A percentile compares a stretch with the other conserved stretches of the same genome.
These are phyloP conservation scores for Odontothrips loti DNA, from an alignment of 2,888 invertebrate species.

Conservation along the genomic window DNA sequence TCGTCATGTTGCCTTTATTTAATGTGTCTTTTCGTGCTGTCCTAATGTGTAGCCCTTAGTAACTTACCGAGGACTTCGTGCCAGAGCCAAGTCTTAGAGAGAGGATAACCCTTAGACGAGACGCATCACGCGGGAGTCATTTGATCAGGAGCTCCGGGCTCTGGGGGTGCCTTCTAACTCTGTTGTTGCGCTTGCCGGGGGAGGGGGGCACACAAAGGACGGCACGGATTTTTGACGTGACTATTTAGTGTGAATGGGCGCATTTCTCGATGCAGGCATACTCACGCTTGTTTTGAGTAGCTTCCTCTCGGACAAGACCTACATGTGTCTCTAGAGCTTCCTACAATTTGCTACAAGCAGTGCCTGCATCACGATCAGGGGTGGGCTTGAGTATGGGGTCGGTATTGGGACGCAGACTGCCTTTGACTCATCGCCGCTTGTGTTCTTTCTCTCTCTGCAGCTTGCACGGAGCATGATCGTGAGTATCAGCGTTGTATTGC, in stretches of 20 bases:
- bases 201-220: no score
- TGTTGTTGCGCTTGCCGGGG: no score
- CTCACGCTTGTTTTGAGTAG: no score
- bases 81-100: no score
- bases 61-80: background rate
- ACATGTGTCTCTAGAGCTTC: background rate
- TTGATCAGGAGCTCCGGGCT: no score
- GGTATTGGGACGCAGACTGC: background rate
- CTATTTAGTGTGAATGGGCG: background rate
- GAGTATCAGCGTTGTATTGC: slow-evolving; percentile 56
- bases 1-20: background rate
- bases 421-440: slow-evolving; percentile 55
- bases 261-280: background rate
- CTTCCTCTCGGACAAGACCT: no score
- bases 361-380: background rate
- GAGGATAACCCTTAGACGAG: no score
- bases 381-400: background rate
- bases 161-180: no score
- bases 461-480: slow-evolving; percentile 90
- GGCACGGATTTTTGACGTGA: no score
- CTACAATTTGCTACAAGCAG: background rate
- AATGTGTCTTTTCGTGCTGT: background rate
- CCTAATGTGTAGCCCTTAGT: background rate
- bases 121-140: no score
- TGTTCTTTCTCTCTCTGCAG: slow-evolving; percentile 57